A percentile compares a stretch with the other conserved stretches of the same genome.
These are phyloP conservation scores for Heliopora coerulea DNA, from an alignment of 92 coral and sea anemone species.

Conservation along the genomic window DNA sequence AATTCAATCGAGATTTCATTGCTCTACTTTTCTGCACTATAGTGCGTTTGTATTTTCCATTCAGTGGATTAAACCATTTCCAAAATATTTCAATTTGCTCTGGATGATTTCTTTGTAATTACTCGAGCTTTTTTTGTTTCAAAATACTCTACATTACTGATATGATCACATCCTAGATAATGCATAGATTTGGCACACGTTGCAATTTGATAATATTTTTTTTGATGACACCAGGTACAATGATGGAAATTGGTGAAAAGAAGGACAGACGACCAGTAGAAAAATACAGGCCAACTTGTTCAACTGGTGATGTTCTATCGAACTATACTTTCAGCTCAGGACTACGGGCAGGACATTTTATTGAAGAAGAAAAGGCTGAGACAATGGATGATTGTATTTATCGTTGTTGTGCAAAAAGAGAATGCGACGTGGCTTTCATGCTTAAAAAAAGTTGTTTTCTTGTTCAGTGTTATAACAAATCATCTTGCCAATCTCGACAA, in stretches of 20 bases:
- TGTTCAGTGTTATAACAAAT: slow-evolving; percentile 63
- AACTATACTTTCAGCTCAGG: slow-evolving; percentile 83
- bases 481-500: slow-evolving; percentile 72
- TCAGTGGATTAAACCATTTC: neutral
- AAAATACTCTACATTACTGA: too few relatives aligned
- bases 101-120: too few relatives aligned
- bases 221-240: neutral
- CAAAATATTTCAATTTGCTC: neutral
- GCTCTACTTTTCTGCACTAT: too few relatives aligned
- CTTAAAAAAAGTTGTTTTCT: slow-evolving; percentile 89
- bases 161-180: too few relatives aligned
- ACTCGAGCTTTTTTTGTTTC: neutral
- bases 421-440: slow-evolving; percentile 94
- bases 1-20: too few relatives aligned
- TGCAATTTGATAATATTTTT: too few relatives aligned
- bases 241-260: slow-evolving; percentile 41
- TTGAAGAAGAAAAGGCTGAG: slow-evolving; percentile 64
- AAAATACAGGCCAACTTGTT: slow-evolving; percentile 59
- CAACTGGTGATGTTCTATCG: slow-evolving; percentile 66
- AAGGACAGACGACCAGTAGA: slow-evolving; percentile 45
- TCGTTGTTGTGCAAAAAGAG: slow-evolving; percentile 74
- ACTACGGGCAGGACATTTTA: slow-evolving; percentile 79
- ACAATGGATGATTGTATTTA: slow-evolving; percentile 81
- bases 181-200: too few relatives aligned
- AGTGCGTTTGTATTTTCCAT: too few relatives aligned